These are phyloP conservation scores for Nasonia giraulti DNA, from an alignment of 1,140 invertebrate species.

Conservation along the genomic window DNA sequence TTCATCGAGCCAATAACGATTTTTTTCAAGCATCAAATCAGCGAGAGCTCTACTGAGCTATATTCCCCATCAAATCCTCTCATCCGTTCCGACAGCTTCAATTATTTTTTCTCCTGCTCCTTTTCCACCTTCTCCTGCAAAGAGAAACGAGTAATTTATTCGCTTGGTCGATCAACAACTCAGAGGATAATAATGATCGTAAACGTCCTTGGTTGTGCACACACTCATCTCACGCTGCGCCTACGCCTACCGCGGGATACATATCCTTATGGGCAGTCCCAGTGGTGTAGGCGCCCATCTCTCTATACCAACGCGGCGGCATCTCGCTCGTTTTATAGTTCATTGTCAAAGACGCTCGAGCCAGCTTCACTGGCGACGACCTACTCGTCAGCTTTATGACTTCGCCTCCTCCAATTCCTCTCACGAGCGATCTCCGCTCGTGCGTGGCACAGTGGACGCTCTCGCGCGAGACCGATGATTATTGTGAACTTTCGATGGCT, in stretches of 20 bases:
- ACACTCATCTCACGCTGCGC: not conserved
- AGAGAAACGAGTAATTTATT: slow-evolving; percentile 6
- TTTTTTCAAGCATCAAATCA: too few relatives aligned
- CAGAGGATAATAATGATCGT: not conserved
- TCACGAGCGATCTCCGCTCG: not conserved
- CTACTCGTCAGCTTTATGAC: not conserved
- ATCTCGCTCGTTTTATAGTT: slow-evolving; percentile 34
- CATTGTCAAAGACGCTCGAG: slow-evolving; percentile 20
- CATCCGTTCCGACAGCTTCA: not conserved
- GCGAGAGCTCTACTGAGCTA: too few relatives aligned
- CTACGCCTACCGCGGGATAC: not conserved
- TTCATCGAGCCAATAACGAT: too few relatives aligned
- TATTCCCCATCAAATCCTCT: not conserved
- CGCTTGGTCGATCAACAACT: not conserved
- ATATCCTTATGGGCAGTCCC: not conserved
- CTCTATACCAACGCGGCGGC: not conserved
- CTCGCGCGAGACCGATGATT: slow-evolving; percentile 16
- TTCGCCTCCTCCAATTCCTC: not conserved
- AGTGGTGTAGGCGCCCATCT: not conserved
- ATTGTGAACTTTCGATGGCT: not conserved
- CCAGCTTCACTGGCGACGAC: not conserved
- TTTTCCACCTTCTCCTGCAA: not conserved
- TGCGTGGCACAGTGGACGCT: not conserved
- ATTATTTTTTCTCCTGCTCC: not conserved
- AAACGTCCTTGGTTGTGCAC: not conserved